A percentile compares a stretch with the other conserved stretches of the same genome.
phyloP scores from a whole-genome alignment of 2,113 vertebrate genomes.

The Hipposideros armiger region DNA sequence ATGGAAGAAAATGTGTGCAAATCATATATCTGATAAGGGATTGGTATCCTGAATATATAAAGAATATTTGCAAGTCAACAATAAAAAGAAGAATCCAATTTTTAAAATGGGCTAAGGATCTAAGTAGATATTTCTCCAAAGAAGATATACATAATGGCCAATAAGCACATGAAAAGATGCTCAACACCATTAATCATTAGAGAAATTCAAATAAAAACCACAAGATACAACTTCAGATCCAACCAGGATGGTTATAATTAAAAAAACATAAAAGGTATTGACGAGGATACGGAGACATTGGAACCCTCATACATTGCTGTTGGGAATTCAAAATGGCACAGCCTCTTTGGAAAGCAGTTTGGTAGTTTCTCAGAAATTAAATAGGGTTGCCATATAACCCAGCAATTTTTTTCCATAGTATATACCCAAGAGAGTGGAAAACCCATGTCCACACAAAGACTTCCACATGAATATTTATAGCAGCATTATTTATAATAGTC shows the following conservation, averaged over 20 bases:
- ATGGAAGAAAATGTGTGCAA: slow-evolving; percentile 24
- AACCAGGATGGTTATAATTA: background rate
- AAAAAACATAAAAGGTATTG: background rate
- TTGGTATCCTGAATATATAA: background rate
- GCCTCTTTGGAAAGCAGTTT: background rate
- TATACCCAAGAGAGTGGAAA: background rate
- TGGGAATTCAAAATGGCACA: background rate
- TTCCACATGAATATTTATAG: background rate
- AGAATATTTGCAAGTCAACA: background rate
- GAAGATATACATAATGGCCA: background rate
- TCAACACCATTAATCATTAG: background rate
- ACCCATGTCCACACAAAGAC: background rate
- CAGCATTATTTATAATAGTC: background rate
- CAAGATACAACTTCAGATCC: background rate
- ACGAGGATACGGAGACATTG: background rate
- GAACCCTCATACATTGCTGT: background rate
- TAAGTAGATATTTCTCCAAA: slow-evolving; percentile 13
- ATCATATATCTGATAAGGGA: background rate
- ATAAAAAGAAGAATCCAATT: background rate
- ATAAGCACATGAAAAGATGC: background rate
- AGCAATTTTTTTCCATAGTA: background rate
- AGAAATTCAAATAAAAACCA: slow-evolving; percentile 12
- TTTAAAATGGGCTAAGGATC: background rate
- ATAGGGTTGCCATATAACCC: background rate
- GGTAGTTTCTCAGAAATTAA: background rate